Evolutionary conservation across 2,113 vertebrate species (phyloP).

Genomic region (Picathartes gymnocephalus): DNA sequence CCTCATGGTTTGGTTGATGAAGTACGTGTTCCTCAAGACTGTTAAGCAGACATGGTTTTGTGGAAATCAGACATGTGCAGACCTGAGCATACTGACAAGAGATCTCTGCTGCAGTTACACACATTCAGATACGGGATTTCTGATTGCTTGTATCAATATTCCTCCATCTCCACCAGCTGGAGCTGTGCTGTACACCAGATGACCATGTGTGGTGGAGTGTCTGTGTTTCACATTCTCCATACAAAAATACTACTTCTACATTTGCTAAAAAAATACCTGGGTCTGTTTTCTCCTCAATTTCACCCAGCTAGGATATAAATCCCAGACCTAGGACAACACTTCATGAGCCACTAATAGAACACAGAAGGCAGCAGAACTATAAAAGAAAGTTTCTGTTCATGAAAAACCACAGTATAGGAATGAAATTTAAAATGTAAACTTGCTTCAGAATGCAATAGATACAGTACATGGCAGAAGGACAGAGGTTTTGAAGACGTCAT

Average conservation of each 20-base stretch:
- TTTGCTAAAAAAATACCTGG: background rate
- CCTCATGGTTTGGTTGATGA: background rate
- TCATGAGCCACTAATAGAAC: background rate
- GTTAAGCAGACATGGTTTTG: background rate
- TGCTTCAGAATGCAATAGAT: background rate
- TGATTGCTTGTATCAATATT: rapidly evolving
- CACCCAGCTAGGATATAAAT: background rate
- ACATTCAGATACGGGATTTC: background rate
- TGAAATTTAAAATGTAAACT: background rate
- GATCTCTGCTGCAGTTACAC: background rate
- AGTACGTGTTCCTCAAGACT: background rate
- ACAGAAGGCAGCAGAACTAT: background rate
- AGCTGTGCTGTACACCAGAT: background rate
- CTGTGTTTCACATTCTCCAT: background rate
- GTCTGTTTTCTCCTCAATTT: background rate
- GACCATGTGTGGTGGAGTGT: background rate
- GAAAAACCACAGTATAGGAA: background rate
- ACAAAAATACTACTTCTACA: background rate
- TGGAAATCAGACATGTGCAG: background rate
- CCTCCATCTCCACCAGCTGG: background rate
- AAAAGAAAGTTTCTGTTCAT: background rate
- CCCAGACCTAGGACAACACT: background rate
- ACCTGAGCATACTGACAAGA: background rate
- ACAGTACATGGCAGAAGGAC: background rate
- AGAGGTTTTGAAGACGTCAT: background rate